Conservation (phyloP, 2,888 invertebrate genomes). For the Cryptus viduatorius region DNA sequence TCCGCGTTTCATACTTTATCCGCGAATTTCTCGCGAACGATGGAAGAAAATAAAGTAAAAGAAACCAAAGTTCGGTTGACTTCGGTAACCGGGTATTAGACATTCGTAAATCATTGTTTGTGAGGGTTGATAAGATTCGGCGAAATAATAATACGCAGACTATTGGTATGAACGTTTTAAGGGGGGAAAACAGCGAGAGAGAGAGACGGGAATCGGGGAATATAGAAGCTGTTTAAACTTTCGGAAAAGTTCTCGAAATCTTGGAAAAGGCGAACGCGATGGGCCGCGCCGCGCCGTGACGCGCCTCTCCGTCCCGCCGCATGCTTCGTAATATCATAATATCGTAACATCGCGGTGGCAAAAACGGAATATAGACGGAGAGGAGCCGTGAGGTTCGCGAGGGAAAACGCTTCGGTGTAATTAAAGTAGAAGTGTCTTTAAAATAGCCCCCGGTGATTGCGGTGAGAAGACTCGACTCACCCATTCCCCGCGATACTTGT, state of each 20-base stretch:
- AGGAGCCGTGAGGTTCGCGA: neutral
- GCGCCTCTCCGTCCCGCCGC: conserved; percentile 74
- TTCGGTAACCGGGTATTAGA: conserved; percentile 24
- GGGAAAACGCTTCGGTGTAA: conserved; percentile 76
- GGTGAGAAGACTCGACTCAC: conserved; percentile 41
- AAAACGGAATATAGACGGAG: conserved; percentile 12
- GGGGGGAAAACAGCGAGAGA: neutral
- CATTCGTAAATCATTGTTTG: conserved; percentile 45
- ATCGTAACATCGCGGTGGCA: conserved; percentile 77
- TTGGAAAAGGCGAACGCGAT: conserved; percentile 69
- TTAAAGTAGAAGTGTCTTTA: conserved; percentile 83
- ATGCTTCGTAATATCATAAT: conserved; percentile 82
- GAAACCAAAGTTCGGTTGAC: neutral
- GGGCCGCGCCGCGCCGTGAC: conserved; percentile 45
- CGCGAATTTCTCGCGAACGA: conserved; percentile 31
- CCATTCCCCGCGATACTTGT: conserved; percentile 48
- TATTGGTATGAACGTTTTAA: conserved; percentile 34
- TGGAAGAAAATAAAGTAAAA: neutral
- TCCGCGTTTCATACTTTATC: conserved; percentile 55
- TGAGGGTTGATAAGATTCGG: conserved; percentile 25
- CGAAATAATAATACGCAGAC: conserved; percentile 22
- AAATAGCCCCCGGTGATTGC: conserved; percentile 82
- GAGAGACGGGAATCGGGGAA: conserved; percentile 23
- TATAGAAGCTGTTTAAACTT: conserved; percentile 75
- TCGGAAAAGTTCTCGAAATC: conserved; percentile 77